Percentiles rank a stretch among this genome's conserved stretches.
Conservation (phyloP, 2,797 vertebrate species). For the Epinephelus coioides region DNA sequence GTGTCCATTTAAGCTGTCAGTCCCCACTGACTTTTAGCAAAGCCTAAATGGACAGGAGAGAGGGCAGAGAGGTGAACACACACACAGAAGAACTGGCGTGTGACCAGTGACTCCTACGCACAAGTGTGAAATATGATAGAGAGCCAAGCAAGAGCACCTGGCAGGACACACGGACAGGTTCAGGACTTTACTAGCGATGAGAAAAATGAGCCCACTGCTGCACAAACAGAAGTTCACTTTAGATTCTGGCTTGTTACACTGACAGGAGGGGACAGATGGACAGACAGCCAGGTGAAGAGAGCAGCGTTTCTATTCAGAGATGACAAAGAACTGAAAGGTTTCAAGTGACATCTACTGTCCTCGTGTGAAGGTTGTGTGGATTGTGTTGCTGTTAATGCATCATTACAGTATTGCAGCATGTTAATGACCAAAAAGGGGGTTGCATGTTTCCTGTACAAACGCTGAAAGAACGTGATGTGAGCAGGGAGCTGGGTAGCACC, state of each 20-base stretch:
- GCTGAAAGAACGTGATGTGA: neutral
- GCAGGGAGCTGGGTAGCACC: neutral
- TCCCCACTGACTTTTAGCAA: slow-evolving; percentile 40
- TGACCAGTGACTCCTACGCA: slow-evolving; percentile 60
- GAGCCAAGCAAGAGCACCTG: slow-evolving; percentile 62
- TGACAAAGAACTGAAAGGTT: slow-evolving; percentile 21
- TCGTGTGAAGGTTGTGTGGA: slow-evolving; percentile 1
- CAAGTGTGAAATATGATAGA: slow-evolving; percentile 74
- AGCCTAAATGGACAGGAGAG: slow-evolving; percentile 36
- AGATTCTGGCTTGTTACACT: slow-evolving; percentile 26
- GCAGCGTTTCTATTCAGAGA: slow-evolving; percentile 16
- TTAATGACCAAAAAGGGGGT: neutral
- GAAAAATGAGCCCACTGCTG: slow-evolving; percentile 69
- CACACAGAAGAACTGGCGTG: slow-evolving; percentile 38
- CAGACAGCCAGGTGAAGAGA: slow-evolving; percentile 15
- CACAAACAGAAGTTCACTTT: slow-evolving; percentile 55
- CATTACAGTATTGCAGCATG: neutral
- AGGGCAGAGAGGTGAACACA: slow-evolving; percentile 49
- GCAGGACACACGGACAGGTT: slow-evolving; percentile 53
- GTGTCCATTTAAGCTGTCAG: neutral
- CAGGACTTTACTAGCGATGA: slow-evolving; percentile 70
- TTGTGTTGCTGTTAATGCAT: slow-evolving; percentile 15
- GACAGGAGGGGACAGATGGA: slow-evolving; percentile 4
- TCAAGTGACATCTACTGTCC: slow-evolving; percentile 31
- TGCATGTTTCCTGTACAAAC: neutral